Evolutionary conservation across 2,113 vertebrate species (phyloP).

Genomic region (Barnardius zonarius): DNA sequence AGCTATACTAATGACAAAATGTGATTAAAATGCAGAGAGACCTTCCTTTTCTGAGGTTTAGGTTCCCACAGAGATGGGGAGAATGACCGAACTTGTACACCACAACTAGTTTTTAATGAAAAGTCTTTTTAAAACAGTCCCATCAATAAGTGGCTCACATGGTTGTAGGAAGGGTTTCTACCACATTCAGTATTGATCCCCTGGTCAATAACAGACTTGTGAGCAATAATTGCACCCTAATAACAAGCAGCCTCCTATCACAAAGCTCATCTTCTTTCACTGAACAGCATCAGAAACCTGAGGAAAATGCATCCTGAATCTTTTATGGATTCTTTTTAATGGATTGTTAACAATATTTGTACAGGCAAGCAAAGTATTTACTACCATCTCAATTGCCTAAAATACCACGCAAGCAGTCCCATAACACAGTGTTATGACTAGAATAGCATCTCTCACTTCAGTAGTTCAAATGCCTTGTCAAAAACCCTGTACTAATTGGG

Average conservation of each 20-base stretch:
- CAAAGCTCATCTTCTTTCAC: constrained; percentile 20
- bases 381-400: background rate
- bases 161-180: background rate
- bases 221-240: constrained; percentile 24
- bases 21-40: background rate
- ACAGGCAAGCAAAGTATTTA: constrained; percentile 20
- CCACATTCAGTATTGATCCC: background rate
- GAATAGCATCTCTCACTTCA: background rate
- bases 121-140: background rate
- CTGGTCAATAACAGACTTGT: constrained; percentile 12
- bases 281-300: background rate
- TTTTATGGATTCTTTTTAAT: constrained; percentile 26
- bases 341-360: constrained; percentile 33
- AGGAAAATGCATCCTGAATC: background rate
- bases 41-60: background rate
- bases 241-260: background rate
- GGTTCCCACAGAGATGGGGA: background rate
- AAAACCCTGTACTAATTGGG: background rate
- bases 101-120: background rate
- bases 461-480: background rate
- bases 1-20: background rate
- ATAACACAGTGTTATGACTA: background rate
- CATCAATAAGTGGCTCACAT: background rate
- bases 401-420: background rate
- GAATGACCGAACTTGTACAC: background rate